Evolutionary conservation across 2,113 vertebrate species (phyloP), one percentile per base, ranked within the genome.

Genomic region (Pholis gunnellus): DNA sequence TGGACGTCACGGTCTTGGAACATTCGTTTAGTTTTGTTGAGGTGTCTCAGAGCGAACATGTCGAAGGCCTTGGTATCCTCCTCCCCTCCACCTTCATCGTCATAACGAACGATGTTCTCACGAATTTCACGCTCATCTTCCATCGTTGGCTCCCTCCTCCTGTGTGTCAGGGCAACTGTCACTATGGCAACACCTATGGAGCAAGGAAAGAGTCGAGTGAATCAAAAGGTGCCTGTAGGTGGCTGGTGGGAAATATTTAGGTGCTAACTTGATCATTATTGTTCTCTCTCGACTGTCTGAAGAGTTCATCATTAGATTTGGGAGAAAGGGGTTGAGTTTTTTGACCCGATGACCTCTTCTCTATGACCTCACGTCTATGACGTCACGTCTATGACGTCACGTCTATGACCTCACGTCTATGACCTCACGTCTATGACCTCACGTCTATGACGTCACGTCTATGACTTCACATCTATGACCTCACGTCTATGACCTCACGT

Each of bases 11-110:
- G 50, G 57, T 59, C 13, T 9, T 0, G 56, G 20, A 0, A 0
- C 1, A 10, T 46, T 6, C 5, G 42, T 1, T 97, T 95, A 15
- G 38, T 34, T 36, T 40, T 44, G 54, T 97, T 96, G 36, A 96
- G 96, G 79, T 97, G 97, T 54, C 97, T 95, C 79, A 99, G 85
- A 0, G 97, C 94, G 0, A 96, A 93, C 96, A 99, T 98, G 86
- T 99, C 96, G 13, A 98, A 99, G 34, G 98, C 98, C 61, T 97
- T 96, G 0, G 97, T 99, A 92, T 99, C 98, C 80, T 97, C 97
- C 86, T 99, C 98, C 3, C 98, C 98, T 0, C 98, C 98, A 0
- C 98, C 97, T 71, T 99, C 98, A 0, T 98, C 97, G 1, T 99
- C 97, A 0, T 98, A 98, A 20, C 96, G 88, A 3, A 98, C 97